Evolutionary conservation across 2,888 invertebrate species (phyloP).

Genomic region (Drosophila siamana): DNA sequence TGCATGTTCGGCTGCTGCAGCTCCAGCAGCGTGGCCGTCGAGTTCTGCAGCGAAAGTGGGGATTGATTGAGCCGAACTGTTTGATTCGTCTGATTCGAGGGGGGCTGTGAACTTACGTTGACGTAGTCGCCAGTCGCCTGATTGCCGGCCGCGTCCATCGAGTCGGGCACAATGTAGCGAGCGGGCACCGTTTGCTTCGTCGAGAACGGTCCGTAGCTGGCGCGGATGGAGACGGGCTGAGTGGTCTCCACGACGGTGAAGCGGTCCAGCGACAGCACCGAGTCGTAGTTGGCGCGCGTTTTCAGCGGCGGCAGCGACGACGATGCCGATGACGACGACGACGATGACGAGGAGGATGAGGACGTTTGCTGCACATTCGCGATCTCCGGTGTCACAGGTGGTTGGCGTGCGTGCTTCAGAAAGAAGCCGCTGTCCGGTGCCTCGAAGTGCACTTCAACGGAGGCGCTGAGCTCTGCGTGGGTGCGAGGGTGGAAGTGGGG

Average conservation of each 20-base stretch:
- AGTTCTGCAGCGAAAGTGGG: constrained; percentile 84
- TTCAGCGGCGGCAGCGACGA: constrained; percentile 67
- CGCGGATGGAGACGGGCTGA: constrained; percentile 95
- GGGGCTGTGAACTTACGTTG: constrained; percentile 76
- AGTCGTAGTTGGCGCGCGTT: constrained; percentile 86
- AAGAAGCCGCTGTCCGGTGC: constrained; percentile 96
- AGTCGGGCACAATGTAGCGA: constrained; percentile 93
- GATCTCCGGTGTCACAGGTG: constrained; percentile 86
- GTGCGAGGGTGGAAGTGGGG: neutral
- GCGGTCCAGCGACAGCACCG: constrained; percentile 92
- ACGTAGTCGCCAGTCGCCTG: constrained; percentile 77
- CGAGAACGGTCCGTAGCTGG: constrained; percentile 97
- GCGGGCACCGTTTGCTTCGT: constrained; percentile 97
- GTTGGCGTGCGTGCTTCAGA: constrained; percentile 92
- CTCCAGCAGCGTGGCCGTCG: constrained; percentile 87
- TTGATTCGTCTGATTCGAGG: neutral
- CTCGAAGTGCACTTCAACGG: constrained; percentile 96
- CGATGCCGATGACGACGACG: constrained; percentile 73
- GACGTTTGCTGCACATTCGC: constrained; percentile 81
- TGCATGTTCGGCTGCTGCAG: constrained; percentile 90
- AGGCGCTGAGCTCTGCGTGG: constrained; percentile 88
- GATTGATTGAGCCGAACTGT: neutral
- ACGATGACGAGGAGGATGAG: constrained; percentile 69
- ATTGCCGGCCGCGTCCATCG: constrained; percentile 87
- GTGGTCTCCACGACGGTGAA: constrained; percentile 97